Percentiles rank a stretch among this genome's conserved stretches.
These are phyloP conservation scores for Mesaphorura yosii DNA, from an alignment of 1,140 invertebrate genomes.

Conservation along the genomic window DNA sequence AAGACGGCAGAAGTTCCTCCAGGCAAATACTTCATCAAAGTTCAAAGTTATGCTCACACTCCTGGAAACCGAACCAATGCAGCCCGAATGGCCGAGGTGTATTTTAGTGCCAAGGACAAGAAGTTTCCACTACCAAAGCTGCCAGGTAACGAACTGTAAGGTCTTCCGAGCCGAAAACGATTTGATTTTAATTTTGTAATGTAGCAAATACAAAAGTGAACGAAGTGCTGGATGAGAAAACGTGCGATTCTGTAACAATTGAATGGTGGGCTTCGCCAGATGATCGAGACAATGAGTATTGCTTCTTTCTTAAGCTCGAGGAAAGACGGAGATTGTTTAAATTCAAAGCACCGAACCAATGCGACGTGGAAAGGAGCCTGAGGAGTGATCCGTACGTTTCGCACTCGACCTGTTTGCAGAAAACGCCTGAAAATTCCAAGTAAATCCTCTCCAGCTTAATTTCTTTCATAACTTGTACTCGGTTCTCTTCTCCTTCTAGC, in stretches of 20 bases:
- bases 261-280: slow-evolving; percentile 38
- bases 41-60: background rate
- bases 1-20: slow-evolving; percentile 18
- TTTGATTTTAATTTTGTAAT: background rate
- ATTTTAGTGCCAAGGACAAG: slow-evolving; percentile 25
- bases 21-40: slow-evolving; percentile 25
- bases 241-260: slow-evolving; percentile 38
- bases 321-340: slow-evolving; percentile 16
- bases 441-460: slow-evolving; percentile 4
- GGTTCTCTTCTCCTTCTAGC: slow-evolving; percentile 32
- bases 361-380: slow-evolving; percentile 37
- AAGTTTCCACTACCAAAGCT: slow-evolving; percentile 38
- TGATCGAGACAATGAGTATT: slow-evolving; percentile 34
- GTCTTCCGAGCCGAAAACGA: background rate
- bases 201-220: slow-evolving; percentile 11
- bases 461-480: background rate
- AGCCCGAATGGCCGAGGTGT: slow-evolving; percentile 24
- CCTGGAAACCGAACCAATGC: background rate
- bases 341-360: slow-evolving; percentile 37
- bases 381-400: slow-evolving; percentile 35
- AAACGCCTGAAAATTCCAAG: slow-evolving; percentile 31
- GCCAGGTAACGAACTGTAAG: slow-evolving; percentile 30
- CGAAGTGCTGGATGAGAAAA: slow-evolving; percentile 19
- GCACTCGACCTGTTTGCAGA: slow-evolving; percentile 35
- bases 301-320: slow-evolving; percentile 35